Conservation (phyloP, 2,888 invertebrate species). For the Cerastis rubricosa region DNA sequence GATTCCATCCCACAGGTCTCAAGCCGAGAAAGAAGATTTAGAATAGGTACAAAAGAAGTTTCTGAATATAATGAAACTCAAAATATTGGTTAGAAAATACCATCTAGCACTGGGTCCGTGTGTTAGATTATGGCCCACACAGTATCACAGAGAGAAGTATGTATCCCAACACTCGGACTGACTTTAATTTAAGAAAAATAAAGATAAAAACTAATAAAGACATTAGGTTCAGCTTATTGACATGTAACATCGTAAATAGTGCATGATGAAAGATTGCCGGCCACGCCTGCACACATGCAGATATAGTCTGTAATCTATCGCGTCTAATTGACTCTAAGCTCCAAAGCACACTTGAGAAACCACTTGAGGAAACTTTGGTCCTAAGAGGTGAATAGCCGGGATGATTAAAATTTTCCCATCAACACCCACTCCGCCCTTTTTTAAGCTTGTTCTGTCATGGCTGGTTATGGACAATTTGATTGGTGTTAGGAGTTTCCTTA, state of each 20-base stretch:
- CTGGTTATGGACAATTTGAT: not conserved
- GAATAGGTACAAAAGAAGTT: not conserved
- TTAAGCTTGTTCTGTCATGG: not conserved
- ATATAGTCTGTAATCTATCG: constrained; percentile 47
- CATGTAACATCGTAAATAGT: constrained; percentile 41
- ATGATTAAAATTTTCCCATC: not conserved
- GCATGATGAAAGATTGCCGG: constrained; percentile 41
- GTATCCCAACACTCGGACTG: not conserved
- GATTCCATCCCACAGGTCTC: not conserved
- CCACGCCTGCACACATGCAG: constrained; percentile 44
- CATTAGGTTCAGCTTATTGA: constrained; percentile 11
- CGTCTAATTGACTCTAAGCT: constrained; percentile 45
- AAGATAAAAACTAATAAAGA: constrained; percentile 25
- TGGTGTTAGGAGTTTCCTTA: not conserved
- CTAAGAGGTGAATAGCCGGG: constrained; percentile 2
- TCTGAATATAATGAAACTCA: not conserved
- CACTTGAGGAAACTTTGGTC: constrained; percentile 26
- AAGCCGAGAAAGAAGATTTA: not conserved
- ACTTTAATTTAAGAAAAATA: not conserved
- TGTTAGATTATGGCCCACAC: not conserved
- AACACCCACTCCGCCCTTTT: not conserved
- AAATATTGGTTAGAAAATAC: not conserved
- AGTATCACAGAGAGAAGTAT: not conserved
- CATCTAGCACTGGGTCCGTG: not conserved
- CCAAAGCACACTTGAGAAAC: constrained; percentile 34